These are phyloP conservation scores for Osmerus eperlanus DNA, from an alignment of 2,113 vertebrate genomes.

Conservation along the genomic window DNA sequence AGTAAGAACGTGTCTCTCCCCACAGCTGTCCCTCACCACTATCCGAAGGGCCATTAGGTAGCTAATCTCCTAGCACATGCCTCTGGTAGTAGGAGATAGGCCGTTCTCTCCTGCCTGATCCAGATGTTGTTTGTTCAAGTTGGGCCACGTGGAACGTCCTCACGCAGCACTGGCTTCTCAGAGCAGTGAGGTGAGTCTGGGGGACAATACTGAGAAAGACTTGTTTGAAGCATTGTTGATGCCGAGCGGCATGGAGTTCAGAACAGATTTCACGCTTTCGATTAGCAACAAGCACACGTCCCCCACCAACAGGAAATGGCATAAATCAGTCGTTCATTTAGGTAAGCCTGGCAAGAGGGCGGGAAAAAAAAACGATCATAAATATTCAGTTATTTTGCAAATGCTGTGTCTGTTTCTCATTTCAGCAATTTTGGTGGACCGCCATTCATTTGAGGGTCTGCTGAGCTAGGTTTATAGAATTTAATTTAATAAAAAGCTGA, in stretches of 20 bases:
- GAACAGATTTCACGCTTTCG: too few relatives aligned
- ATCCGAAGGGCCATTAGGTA: constrained; percentile 43
- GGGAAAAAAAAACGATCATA: neutral
- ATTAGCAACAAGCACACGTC: too few relatives aligned
- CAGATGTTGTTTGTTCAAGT: constrained; percentile 40
- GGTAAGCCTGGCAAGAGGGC: neutral
- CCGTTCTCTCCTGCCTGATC: constrained; percentile 4
- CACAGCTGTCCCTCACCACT: too few relatives aligned
- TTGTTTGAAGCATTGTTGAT: neutral
- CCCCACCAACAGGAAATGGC: neutral
- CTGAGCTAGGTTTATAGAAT: neutral
- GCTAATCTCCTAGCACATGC: constrained; percentile 47
- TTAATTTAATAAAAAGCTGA: constrained; percentile 1
- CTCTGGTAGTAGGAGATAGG: constrained; percentile 37
- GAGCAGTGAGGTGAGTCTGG: neutral
- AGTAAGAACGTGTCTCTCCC: neutral
- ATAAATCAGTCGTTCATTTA: neutral
- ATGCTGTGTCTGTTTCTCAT: neutral
- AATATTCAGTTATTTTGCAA: neutral
- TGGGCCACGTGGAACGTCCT: neutral
- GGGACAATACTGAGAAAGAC: neutral
- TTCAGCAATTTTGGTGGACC: neutral
- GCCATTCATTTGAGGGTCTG: neutral
- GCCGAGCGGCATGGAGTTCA: too few relatives aligned
- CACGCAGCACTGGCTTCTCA: neutral